Evolutionary conservation across 1,140 invertebrate genomes (phyloP), one percentile per base, ranked within the genome.

Genomic region (Drosophila nigrodunni): DNA sequence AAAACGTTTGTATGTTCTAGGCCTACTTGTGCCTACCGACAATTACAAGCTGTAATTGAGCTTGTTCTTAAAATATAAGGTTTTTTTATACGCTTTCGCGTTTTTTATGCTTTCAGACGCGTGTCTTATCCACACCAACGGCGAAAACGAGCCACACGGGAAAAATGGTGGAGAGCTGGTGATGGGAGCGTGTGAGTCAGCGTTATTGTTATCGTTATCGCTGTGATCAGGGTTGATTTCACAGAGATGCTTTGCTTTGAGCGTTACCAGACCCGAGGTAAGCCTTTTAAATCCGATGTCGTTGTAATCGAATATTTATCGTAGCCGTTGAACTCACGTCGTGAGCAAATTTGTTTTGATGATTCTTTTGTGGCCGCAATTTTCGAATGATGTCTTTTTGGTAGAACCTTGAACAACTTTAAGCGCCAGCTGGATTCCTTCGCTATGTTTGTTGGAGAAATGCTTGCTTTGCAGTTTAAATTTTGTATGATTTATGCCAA

Each of bases 51-150:
- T 74, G 74, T 70, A 78, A 68, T 74, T 83, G 54, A 62, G 65
- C 67, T 70, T 88, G 70, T 64, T 50, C 74, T 80, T 89, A 78
- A 71, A 80, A 78, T 85, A 65, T 70, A 68, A 34, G 57, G 66
- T 87, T 88, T 86, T 87, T 86, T 88, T 65, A 71, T 78, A 87
- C 82, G 76, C 85, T 72, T 85, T 83, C 82, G 81, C 83, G 83
- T 87, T 88, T 87, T 86, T 52, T 89, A 34, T 66, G 69, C 68
- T 87, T 77, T 88, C 80, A 88, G 83, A 89, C 85, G 85, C 85
- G 83, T 88, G 83, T 88, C 83, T 83, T 88, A 74, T 74, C 71
- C 71, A 74, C 71, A 74, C 71, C 73, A 76, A 76, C 68, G 73
- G 73, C 68, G 73, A 76, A 76, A 76, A 76, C 68, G 60, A 76